phyloP scores from a whole-genome alignment of 2,797 vertebrate species.

The Thaleichthys pacificus region DNA sequence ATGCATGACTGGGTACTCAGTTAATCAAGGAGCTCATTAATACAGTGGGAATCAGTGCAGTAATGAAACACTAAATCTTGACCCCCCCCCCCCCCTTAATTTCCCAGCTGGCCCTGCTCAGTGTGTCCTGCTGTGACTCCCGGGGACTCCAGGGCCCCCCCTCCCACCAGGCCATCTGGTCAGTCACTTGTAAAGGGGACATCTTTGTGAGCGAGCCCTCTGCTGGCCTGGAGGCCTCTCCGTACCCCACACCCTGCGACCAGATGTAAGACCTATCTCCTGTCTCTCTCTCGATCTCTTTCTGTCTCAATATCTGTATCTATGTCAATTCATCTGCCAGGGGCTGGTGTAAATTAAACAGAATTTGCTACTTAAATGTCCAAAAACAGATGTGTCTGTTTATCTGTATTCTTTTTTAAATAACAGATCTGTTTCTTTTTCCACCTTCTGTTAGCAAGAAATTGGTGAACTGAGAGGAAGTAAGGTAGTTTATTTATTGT shows the following conservation, averaged over 20 bases:
- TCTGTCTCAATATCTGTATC: not conserved
- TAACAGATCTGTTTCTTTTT: not conserved
- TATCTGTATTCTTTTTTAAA: not conserved
- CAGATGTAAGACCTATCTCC: constrained; percentile 83
- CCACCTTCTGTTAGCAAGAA: not conserved
- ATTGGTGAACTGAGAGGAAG: not conserved
- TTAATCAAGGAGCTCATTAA: not conserved
- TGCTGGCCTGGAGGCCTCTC: constrained; percentile 78
- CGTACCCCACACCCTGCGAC: constrained; percentile 84
- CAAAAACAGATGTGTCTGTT: not conserved
- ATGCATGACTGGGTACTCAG: constrained; percentile 91
- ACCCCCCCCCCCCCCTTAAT: no score
- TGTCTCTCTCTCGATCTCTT: not conserved
- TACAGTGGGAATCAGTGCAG: not conserved
- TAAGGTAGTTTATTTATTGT: not conserved
- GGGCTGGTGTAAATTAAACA: not conserved
- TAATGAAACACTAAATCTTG: not conserved
- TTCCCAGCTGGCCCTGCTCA: constrained; percentile 87
- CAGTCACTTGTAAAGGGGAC: constrained; percentile 94
- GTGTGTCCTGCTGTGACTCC: constrained; percentile 88
- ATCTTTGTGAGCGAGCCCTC: constrained; percentile 93
- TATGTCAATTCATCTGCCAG: not conserved
- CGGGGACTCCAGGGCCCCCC: constrained; percentile 86
- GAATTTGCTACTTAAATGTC: no score
- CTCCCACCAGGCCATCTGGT: constrained; percentile 93